Evolutionary conservation across 2,797 vertebrate species (phyloP).

Genomic region (Fratercula arctica): DNA sequence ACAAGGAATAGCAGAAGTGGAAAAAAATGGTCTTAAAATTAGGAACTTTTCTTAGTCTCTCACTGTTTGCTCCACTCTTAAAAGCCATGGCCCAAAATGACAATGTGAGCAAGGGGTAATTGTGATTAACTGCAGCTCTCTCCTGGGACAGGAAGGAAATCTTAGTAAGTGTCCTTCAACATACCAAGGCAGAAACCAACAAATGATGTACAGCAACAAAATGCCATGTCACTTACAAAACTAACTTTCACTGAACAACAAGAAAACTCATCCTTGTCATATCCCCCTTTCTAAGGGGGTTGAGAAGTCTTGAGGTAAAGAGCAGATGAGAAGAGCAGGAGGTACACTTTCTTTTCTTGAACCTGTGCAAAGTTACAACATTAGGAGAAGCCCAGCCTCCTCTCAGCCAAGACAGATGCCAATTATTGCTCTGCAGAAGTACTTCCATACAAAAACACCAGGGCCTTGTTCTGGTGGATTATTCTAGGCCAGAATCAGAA

Average conservation of each 20-base stretch:
- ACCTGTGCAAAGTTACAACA: neutral
- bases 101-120: neutral
- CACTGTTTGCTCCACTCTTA: neutral
- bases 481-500: neutral
- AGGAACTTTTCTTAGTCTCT: neutral
- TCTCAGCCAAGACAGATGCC: neutral
- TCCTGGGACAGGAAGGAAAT: neutral
- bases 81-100: neutral
- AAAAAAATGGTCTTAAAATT: neutral
- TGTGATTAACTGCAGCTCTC: neutral
- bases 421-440: neutral
- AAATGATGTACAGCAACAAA: neutral
- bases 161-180: neutral
- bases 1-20: constrained; percentile 1
- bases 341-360: neutral
- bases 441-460: neutral
- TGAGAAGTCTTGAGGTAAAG: neutral
- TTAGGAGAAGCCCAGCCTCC: neutral
- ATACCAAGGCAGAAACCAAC: neutral
- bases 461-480: neutral
- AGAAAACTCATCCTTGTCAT: neutral
- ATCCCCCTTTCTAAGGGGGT: neutral
- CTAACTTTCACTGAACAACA: neutral
- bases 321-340: neutral
- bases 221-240: neutral